Conservation (phyloP, 2,797 vertebrate genomes). For the Oophaga sylvatica region DNA sequence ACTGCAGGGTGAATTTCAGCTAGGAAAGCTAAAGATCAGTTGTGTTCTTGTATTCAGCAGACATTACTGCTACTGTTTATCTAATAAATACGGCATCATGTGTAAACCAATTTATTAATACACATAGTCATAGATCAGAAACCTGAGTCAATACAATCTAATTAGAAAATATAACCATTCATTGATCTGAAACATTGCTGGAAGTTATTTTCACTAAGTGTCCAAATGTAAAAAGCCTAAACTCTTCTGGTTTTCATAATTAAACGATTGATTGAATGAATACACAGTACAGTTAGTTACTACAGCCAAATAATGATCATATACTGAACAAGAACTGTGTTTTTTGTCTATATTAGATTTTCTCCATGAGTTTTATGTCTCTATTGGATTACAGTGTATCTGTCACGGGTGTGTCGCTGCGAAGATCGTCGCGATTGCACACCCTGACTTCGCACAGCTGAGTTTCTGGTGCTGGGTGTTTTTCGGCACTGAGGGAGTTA, state of each 20-base stretch:
- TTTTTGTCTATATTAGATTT: conserved; percentile 8
- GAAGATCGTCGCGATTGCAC: no score
- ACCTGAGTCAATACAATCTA: neutral
- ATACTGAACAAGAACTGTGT: neutral
- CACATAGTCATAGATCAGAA: neutral
- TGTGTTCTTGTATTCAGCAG: neutral
- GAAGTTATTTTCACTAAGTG: neutral
- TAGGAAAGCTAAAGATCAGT: neutral
- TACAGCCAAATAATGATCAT: neutral
- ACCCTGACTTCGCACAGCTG: no score
- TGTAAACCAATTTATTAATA: neutral
- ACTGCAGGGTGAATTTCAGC: no score
- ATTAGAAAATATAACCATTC: neutral
- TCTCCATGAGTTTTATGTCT: neutral
- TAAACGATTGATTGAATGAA: neutral
- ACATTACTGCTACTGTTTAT: neutral
- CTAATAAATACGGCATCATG: neutral
- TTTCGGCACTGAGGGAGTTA: no score
- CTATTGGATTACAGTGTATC: conserved; percentile 6
- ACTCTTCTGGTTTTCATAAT: neutral
- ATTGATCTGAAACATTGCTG: neutral
- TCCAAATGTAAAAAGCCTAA: neutral
- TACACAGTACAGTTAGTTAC: neutral
- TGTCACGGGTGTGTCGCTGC: no score
- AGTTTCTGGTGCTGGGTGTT: no score